A percentile compares a stretch with the other conserved stretches of the same genome.
Conservation (phyloP, 2,113 vertebrate genomes). For the Lophotis ruficrista region DNA sequence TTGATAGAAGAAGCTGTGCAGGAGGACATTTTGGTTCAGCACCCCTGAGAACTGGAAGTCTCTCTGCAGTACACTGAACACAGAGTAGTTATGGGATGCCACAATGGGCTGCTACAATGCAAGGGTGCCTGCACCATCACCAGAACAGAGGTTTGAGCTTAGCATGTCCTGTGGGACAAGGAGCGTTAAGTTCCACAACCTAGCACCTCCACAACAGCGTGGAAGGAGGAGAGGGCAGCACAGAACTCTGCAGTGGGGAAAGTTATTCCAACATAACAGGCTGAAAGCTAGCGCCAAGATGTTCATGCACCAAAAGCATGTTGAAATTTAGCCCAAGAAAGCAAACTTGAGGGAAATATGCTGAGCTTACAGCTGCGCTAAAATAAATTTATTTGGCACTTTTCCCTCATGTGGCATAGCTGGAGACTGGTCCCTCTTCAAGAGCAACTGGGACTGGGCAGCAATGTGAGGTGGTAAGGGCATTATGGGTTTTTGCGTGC, state of each 20-base stretch:
- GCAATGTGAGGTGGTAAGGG: fast-evolving
- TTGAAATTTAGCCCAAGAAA: not conserved
- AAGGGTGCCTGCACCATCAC: not conserved
- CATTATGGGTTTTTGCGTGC: not conserved
- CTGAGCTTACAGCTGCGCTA: not conserved
- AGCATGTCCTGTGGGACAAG: not conserved
- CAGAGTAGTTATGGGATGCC: not conserved
- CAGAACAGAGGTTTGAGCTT: not conserved
- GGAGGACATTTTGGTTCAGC: fast-evolving
- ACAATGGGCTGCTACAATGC: fast-evolving
- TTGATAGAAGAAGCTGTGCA: not conserved
- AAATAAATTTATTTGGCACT: not conserved
- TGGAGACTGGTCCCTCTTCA: not conserved
- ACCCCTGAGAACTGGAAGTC: not conserved
- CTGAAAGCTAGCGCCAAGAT: not conserved
- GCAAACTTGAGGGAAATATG: not conserved
- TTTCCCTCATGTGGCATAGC: not conserved
- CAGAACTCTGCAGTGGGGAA: not conserved
- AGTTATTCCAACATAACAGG: not conserved
- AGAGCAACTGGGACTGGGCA: not conserved
- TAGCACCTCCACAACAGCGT: not conserved
- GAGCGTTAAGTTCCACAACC: not conserved
- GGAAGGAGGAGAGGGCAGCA: not conserved
- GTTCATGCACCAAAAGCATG: not conserved
- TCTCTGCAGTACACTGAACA: not conserved